Base-by-base conservation (phyloP, 2,113 vertebrate species). In the Callochromis pleurospilus region DNA sequence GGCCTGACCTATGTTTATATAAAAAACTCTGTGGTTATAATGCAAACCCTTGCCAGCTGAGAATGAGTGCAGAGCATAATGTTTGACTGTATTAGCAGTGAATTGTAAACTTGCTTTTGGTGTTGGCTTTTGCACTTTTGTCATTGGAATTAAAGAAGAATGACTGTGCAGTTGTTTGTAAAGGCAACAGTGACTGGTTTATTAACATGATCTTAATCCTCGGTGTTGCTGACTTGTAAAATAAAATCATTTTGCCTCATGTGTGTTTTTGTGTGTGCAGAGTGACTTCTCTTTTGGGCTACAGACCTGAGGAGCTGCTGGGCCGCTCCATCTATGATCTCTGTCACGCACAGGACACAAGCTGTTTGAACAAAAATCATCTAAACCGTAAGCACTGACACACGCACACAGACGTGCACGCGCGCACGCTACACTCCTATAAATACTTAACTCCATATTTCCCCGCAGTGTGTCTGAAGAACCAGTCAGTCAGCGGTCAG, bases 291-390 rank as follows among this genome's bases (percentile, higher is more conserved):
- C 92, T 99, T 91, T 94, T 99, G 89, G 98, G 98, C 38, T 99
- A 98, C 93, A 96, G 96, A 26, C 96, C 98, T 6, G 97, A 98
- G 56, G 98, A 99, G 89, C 95, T 99, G 77, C 95, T 97, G 26
- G 98, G 98, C 4, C 98, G 97, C 45, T 99, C 98, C 0, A 96
- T 97, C 0, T 99, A 99, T 0, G 97, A 98, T 42, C 97, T 99
- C 93, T 99, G 98, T 94, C 98, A 99, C 90, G 96, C 97, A 1
- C 90, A 98, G 94, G 98, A 99, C 93, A 96, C 96, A 0, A 96
- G 97, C 73, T 96, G 86, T 83, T 95, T 99, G 97, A 97, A 96
- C 90, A 98, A 97, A 94, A 97, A 97, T 86, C 98, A 99, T 55
- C 95, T 97, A 88, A 98, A 98, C 93, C 70, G 98, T 99, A 94